Base-by-base conservation (phyloP, 2,888 invertebrate species). In the Dione vanillae region DNA sequence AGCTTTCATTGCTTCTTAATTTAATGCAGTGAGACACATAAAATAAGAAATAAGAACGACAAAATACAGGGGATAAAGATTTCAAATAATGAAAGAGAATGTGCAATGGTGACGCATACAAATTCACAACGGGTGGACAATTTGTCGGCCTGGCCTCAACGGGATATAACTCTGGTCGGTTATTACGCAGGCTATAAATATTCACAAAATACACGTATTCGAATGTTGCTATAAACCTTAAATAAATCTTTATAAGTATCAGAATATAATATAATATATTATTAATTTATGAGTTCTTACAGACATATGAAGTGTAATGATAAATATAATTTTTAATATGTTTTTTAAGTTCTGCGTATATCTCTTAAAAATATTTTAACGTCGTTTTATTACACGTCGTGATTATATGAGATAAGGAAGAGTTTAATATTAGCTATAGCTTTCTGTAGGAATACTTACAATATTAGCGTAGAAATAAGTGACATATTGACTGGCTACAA, bases 91-190 rank as follows among this genome's bases (percentile, higher is more conserved):
- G 78, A 80, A 83, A 80, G 80, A 75, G 76, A 78, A 82, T 81
- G 77, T 79, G 77, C 79, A 84, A 83, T 78, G 76, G 77, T 82
- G 80, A 78, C 78, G 77, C 81, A 82, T 81, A 83, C 84, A 84
- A 83, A 88, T 86, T 83, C 81, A 83, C 84, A 84, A 84, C 82
- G 83, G 83, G 83, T 83, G 82, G 81, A 86, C 86, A 85, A 88
- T 89, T 88, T 88, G 88, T 88, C 85, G 83, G 78, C 76, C 80
- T 83, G 83, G 83, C 85, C 80, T 83, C 83, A 84, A 81, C 78
- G 79, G 81, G 77, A 78, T 81, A 85, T 87, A 87, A 85, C 84
- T 87, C 84, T 81, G 75, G 77, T 78, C 79, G 80, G 80, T 82
- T 84, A 85, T 88, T 89, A 85, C 82, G 83, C 81, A 81, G 83